Conservation (phyloP, 2,797 vertebrate species). For the Mus minutoides region DNA sequence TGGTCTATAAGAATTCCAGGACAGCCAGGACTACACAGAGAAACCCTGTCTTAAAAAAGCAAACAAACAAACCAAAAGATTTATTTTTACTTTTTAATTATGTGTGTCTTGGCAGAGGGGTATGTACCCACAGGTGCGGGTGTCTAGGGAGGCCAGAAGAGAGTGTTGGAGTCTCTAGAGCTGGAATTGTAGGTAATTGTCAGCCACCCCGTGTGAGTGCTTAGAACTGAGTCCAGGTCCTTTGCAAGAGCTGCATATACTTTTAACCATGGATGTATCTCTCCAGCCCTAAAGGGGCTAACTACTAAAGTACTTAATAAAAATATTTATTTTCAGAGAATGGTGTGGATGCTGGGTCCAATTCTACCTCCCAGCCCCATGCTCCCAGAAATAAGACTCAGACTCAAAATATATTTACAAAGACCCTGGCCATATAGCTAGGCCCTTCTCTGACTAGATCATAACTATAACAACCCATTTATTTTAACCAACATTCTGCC, state of each 20-base stretch:
- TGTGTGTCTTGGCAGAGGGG: neutral
- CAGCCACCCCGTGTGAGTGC: neutral
- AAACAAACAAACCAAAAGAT: neutral
- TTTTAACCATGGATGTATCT: neutral
- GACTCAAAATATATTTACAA: neutral
- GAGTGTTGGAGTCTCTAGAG: neutral
- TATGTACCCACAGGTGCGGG: no score
- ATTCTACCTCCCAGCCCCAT: neutral
- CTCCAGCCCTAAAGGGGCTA: no score
- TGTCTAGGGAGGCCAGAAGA: neutral
- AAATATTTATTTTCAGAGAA: neutral
- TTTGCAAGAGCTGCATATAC: neutral
- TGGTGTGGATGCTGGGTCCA: neutral
- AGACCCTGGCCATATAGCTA: neutral
- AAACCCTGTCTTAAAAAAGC: neutral
- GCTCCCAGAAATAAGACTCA: neutral
- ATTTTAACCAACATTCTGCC: neutral
- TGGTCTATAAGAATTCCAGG: neutral
- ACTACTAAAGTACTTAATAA: neutral
- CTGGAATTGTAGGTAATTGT: neutral
- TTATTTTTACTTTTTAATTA: neutral
- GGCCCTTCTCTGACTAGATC: neutral
- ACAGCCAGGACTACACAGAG: neutral
- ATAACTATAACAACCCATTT: neutral
- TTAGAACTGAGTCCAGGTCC: neutral